Evolutionary conservation across 2,888 invertebrate species (phyloP), one percentile per base, ranked within the genome.

Genomic region (Cybosia mesomella): DNA sequence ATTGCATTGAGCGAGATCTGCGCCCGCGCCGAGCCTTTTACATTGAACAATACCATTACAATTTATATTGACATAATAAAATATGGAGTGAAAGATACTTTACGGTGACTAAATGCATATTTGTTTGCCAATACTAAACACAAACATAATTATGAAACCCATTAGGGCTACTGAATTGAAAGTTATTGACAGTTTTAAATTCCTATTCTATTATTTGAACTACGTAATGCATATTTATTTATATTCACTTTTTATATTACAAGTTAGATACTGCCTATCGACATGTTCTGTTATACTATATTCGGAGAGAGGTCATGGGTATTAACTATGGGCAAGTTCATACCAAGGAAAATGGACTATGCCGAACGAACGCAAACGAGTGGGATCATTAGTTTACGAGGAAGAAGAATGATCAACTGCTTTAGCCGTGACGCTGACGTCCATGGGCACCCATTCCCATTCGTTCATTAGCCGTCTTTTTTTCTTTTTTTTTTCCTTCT

Each of bases 51-150:
- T 76, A 63, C 71, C 21, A 55, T 54, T 60, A 43, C 60, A 67
- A 79, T 79, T 79, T 77, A 70, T 74, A 73, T 72, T 73, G 68
- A 68, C 62, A 71, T 62, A 57, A 34, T 72, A 39, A 63, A 72
- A 59, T 79, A 67, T 68, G 49, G 62, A 22, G 49, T 39, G 10
- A 57, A 58, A n/a, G n/a, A 63, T 73, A 67, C 59, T 67, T 63
- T 63, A 62, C 55, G 24, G 58, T 43, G 66, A 36, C 53, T 60
- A 67, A 70, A 55, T 66, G 22, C 49, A 53, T 57, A 61, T 67
- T 72, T 65, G 58, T 71, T 58, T 66, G 18, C 36, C 32, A 54
- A 64, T 68, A 59, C 24, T 28, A 60, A 60, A 55, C 32, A 60
- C 59, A 64, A 67, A 69, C 63, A 61, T 55, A 57, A 36, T 59